Base-by-base conservation (phyloP, 2,113 vertebrate genomes). In the Leptodactylus fuscus region DNA sequence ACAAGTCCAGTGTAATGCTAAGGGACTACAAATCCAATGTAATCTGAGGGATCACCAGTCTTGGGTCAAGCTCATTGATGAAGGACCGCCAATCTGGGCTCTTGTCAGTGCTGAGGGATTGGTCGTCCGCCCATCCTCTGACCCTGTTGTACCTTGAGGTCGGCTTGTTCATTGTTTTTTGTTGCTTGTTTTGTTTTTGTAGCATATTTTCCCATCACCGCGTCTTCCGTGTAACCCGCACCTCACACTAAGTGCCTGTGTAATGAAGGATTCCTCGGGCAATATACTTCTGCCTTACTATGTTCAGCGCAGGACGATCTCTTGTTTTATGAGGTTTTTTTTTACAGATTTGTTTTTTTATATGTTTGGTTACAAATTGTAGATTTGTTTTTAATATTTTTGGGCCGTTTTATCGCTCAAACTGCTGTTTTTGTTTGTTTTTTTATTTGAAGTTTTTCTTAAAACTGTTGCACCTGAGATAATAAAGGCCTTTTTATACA, bases 211-310 rank as follows among this genome's bases (percentile, higher is more conserved):
- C 16, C 20, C 22, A 6, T 24, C 81, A 13, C 27, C 5, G 29
- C 12, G 49, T 83, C 70, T 83, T 74, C 48, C 51, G 10, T 38
- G n/a, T 74, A 58, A 38, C 60, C 13, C 11, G 58, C n/a, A 18
- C 20, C 34, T 53, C 81, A 83, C 82, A 83, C 81, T 62, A 83
- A 83, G 82, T 83, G 82, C 82, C 82, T 83, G 82, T 62, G 53
- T 58, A 20, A 83, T 83, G 82, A 83, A 83, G 82, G 82, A 83
- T 22, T 34, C 20, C 69, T 41, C 38, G 12, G 51, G 38, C 53
- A 10, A 51, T 29, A 53, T 24, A 53, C 4, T 18, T 51, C 60
- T 16, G 81, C 69, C 81, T 60, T 75, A 69, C 67, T 62, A 65
- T 3, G 5, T 58, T 82, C 29, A 29, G 32, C 46, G 38, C 49